Evolutionary conservation across 1,140 invertebrate species (phyloP), one percentile per base, ranked within the genome.

Genomic region (Drosophila tsacasi): DNA sequence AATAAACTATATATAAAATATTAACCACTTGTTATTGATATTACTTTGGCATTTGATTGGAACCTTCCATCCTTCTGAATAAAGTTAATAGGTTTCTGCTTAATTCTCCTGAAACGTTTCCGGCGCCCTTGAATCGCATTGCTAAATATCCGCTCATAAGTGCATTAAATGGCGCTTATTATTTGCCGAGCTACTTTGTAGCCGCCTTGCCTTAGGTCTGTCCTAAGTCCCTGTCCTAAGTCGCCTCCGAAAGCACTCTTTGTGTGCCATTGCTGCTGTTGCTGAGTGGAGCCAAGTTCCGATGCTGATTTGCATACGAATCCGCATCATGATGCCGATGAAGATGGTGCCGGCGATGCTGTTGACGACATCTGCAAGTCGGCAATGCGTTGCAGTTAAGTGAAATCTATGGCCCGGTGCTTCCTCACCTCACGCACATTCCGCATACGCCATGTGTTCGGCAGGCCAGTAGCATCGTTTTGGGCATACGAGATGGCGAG

Each of bases 271-370:
- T 23, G 19, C 13, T 39, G 21, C 9, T 32, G 65, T 47, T 71
- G 67, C 32, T 13, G 32, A 35, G 32, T 35, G 40, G 40, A 52
- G 15, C 60, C 76, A 54, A 62, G 69, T 75, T 76, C 82, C 81
- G 78, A 79, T 76, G 76, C 74, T 83, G 83, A 91, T 83, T 91
- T 83, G 73, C 87, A 91, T 91, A 78, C 83, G 86, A 91, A 87
- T 86, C 65, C 76, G 78, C 73, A 87, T 91, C 72, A 86, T 91
- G 79, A 83, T 58, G 74, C 75, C 69, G 62, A 66, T 81, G 76
- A 79, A 66, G 76, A 74, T 61, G 57, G 52, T 35, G 49, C n/a
- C 32, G 57, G 44, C 64, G 81, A 72, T 67, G 66, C 63, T 81
- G 80, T 57, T 52, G 81, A 65, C 64, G 73, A 81, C 81, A 81